Evolutionary conservation across 2,888 invertebrate species (phyloP).

Genomic region (Xanthostigma xanthostigma): DNA sequence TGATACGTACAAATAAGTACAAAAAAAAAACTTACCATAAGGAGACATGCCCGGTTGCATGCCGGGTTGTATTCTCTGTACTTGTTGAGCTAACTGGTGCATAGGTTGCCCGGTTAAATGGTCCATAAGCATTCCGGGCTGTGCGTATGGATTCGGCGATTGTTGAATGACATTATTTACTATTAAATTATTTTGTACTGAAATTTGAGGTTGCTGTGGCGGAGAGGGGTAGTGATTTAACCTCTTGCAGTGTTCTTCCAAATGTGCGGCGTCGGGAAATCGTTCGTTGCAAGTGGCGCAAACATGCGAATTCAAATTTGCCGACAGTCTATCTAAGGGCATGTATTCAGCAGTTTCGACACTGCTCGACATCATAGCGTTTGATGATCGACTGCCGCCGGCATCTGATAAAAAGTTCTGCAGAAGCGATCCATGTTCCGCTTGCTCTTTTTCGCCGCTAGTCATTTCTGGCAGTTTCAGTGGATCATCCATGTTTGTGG

Average conservation of each 20-base stretch:
- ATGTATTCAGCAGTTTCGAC: conserved; percentile 24
- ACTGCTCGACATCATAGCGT: neutral
- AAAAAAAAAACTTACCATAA: too few relatives aligned
- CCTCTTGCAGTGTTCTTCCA: conserved; percentile 20
- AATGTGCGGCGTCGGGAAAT: conserved; percentile 16
- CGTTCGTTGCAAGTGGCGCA: conserved; percentile 30
- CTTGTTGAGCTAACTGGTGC: conserved; percentile 33
- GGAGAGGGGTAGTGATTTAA: conserved; percentile 14
- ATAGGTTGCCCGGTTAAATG: conserved; percentile 27
- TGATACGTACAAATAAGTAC: too few relatives aligned
- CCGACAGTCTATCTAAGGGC: conserved; percentile 28
- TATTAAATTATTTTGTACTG: conserved; percentile 5
- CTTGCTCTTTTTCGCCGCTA: conserved; percentile 5
- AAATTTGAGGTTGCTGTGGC: conserved; percentile 3
- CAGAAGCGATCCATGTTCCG: conserved; percentile 1
- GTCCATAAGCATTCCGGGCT: conserved; percentile 18
- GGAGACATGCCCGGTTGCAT: too few relatives aligned
- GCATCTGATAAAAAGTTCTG: neutral
- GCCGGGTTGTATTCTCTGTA: conserved; percentile 9
- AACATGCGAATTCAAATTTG: conserved; percentile 16
- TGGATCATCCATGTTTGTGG: conserved; percentile 21
- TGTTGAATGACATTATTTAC: conserved; percentile 6
- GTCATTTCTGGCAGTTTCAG: conserved; percentile 20
- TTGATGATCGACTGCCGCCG: neutral
- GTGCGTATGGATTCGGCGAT: conserved; percentile 2